phyloP scores from a whole-genome alignment of 2,797 vertebrate species.

The Gymnothorax reevesii region DNA sequence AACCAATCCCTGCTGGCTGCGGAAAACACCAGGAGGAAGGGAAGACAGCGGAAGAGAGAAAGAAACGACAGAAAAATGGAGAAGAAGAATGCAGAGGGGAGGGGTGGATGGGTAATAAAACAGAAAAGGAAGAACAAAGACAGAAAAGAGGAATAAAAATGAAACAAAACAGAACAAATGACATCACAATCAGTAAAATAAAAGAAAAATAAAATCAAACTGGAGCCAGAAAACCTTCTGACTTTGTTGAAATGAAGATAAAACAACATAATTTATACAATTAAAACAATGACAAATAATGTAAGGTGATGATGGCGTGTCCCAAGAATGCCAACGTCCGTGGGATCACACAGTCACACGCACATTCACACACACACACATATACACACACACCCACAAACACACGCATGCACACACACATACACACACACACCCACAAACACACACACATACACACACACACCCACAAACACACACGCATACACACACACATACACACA shows the following conservation, averaged over 20 bases:
- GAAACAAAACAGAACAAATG: slow-evolving; percentile 4
- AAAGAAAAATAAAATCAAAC: slow-evolving; percentile 28
- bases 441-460: too few species aligned
- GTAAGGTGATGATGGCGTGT: slow-evolving; percentile 34
- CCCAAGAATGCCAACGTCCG: neutral
- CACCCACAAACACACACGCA: neutral
- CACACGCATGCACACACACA: too few species aligned
- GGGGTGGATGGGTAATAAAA: neutral
- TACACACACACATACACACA: neutral
- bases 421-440: too few species aligned
- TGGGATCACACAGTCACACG: too few species aligned
- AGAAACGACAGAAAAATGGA: neutral
- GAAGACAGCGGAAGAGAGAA: neutral
- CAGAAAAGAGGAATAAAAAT: slow-evolving; percentile 9
- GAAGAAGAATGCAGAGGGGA: neutral
- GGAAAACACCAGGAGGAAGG: slow-evolving; percentile 29
- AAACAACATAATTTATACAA: slow-evolving; percentile 20
- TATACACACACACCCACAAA: neutral
- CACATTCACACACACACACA: neutral
- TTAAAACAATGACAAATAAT: slow-evolving; percentile 19
- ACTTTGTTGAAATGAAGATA: neutral
- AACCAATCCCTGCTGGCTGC: slow-evolving; percentile 66
- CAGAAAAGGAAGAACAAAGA: neutral
- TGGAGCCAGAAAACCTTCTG: slow-evolving; percentile 26
- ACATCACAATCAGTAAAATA: slow-evolving; percentile 26